phyloP scores from a whole-genome alignment of 2,888 invertebrate genomes.

The Adela reaumurella region DNA sequence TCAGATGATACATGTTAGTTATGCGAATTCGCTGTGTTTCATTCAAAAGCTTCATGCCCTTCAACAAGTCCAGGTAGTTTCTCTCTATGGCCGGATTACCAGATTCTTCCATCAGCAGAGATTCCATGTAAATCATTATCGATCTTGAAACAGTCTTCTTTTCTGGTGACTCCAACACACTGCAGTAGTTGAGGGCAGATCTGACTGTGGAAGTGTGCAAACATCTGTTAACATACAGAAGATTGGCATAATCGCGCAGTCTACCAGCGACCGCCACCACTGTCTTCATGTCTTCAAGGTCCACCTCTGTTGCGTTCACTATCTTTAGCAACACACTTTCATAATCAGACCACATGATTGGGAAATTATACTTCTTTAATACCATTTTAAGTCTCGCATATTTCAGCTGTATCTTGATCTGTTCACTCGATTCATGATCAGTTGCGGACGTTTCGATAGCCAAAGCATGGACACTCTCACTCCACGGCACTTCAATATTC shows the following conservation, averaged over 20 bases:
- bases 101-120: constrained; percentile 24
- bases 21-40: constrained; percentile 25
- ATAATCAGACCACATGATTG: constrained; percentile 36
- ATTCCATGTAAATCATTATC: constrained; percentile 35
- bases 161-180: constrained; percentile 23
- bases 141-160: constrained; percentile 30
- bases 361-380: constrained; percentile 45
- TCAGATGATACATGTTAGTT: constrained; percentile 38
- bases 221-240: constrained; percentile 37
- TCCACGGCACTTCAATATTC: constrained; percentile 46
- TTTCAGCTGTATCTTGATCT: constrained; percentile 40
- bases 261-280: constrained; percentile 29
- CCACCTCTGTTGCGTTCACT: constrained; percentile 24
- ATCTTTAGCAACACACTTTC: constrained; percentile 37
- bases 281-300: constrained; percentile 33
- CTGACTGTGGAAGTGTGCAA: constrained; percentile 34
- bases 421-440: constrained; percentile 30
- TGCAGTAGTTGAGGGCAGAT: constrained; percentile 33
- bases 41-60: constrained; percentile 29
- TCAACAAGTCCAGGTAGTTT: constrained; percentile 46
- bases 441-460: constrained; percentile 32
- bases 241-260: constrained; percentile 28
- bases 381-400: constrained; percentile 44
- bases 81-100: constrained; percentile 25
- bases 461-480: constrained; percentile 25